A percentile compares a stretch with the other conserved stretches of the same genome.
Evolutionary conservation across 2,113 vertebrate genomes (phyloP).

Genomic region (Zapus hudsonius): DNA sequence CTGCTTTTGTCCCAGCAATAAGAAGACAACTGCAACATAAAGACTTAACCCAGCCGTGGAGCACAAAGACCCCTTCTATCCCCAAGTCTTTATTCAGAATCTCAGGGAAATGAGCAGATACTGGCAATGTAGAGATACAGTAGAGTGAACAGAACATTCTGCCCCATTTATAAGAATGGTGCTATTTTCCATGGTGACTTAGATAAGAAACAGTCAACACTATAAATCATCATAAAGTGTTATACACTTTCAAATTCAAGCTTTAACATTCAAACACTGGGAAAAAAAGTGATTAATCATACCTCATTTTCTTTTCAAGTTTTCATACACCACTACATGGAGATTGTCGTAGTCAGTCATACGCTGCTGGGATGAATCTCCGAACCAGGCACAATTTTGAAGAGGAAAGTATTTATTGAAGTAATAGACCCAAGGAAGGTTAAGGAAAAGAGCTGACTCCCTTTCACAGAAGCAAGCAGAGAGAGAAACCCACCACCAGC

Average conservation of each 20-base stretch:
- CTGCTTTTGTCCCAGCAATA: too few relatives aligned
- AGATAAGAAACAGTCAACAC: slow-evolving; percentile 64
- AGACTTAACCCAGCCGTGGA: slow-evolving; percentile 20
- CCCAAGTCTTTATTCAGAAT: slow-evolving; percentile 37
- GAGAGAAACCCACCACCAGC: too few relatives aligned
- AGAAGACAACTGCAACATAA: too few relatives aligned
- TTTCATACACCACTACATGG: background rate
- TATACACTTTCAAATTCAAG: slow-evolving; percentile 39
- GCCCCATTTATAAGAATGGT: slow-evolving; percentile 22
- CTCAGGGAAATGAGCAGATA: slow-evolving; percentile 11
- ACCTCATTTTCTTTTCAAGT: slow-evolving; percentile 56
- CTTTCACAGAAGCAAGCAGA: too few relatives aligned
- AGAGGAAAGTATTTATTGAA: too few relatives aligned
- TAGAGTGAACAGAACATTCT: background rate
- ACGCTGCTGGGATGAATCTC: too few relatives aligned
- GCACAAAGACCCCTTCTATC: background rate
- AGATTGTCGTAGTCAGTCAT: too few relatives aligned
- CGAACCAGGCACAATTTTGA: too few relatives aligned
- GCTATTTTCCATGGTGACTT: slow-evolving; percentile 49
- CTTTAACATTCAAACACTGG: slow-evolving; percentile 39
- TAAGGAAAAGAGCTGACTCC: too few relatives aligned
- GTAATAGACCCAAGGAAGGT: too few relatives aligned
- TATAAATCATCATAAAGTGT: slow-evolving; percentile 56
- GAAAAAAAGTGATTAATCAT: slow-evolving; percentile 61
- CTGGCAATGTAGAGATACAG: slow-evolving; percentile 35